These are phyloP conservation scores for Dioctria linearis DNA, from an alignment of 2,888 invertebrate genomes.

Conservation along the genomic window DNA sequence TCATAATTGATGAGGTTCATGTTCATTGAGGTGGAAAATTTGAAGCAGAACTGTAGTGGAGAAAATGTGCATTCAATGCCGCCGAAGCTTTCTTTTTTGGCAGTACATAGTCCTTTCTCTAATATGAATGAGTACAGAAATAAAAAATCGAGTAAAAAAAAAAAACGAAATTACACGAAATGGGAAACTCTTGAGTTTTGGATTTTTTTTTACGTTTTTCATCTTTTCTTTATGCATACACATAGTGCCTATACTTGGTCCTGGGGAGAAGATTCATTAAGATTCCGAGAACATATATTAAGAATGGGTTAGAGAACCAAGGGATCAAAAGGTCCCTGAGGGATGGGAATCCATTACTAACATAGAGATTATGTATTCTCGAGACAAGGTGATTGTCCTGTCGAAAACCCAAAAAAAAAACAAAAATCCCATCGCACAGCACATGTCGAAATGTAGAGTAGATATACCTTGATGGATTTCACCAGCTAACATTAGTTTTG, in stretches of 20 bases:
- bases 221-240: conserved; percentile 26
- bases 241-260: not conserved
- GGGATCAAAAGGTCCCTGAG: not conserved
- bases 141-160: too few relatives aligned
- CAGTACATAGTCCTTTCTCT: not conserved
- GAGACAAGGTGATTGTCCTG: conserved; percentile 53
- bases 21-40: conserved; percentile 52
- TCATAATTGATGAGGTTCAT: conserved; percentile 55
- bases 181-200: conserved; percentile 38
- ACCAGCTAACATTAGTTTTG: conserved; percentile 35
- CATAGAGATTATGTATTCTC: conserved; percentile 33
- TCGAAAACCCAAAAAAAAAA: not conserved
- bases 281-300: conserved; percentile 44
- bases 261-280: conserved; percentile 44
- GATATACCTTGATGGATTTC: conserved; percentile 33
- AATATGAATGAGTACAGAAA: not conserved
- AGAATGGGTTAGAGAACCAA: conserved; percentile 3
- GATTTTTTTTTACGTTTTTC: conserved; percentile 27
- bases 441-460: not conserved
- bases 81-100: conserved; percentile 8
- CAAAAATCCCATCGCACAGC: not conserved
- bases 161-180: conserved; percentile 35
- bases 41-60: not conserved
- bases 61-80: conserved; percentile 39
- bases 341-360: conserved; percentile 36